Percentiles rank a stretch among this genome's conserved stretches.
phyloP scores from a whole-genome alignment of 2,888 invertebrate species.

The Chrysolina oricalcia region DNA sequence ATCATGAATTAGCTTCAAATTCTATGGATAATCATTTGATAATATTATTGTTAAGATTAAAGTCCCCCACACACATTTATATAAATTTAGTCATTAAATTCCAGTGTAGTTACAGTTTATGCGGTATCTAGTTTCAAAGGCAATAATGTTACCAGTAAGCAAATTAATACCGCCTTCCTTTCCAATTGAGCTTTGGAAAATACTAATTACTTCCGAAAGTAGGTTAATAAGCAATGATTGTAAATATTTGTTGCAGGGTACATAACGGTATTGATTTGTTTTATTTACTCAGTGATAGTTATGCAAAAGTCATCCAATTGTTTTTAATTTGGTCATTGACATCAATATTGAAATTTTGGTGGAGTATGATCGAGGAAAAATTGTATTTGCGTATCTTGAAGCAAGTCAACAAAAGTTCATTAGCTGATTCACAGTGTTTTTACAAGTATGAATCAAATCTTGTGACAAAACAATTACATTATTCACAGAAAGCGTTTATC shows the following conservation, averaged over 20 bases:
- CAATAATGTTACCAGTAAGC: neutral
- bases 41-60: too few relatives aligned
- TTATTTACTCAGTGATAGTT: neutral
- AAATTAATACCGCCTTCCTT: neutral
- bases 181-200: neutral
- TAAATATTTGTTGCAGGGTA: conserved; percentile 6
- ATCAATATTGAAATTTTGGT: neutral
- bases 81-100: too few relatives aligned
- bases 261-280: neutral
- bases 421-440: neutral
- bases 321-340: neutral
- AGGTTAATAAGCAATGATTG: conserved; percentile 4
- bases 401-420: neutral
- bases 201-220: neutral
- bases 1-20: too few relatives aligned
- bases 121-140: too few relatives aligned
- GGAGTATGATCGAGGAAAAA: neutral
- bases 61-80: too few relatives aligned
- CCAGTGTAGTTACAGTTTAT: too few relatives aligned
- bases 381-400: neutral
- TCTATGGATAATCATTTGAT: too few relatives aligned
- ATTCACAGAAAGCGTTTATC: too few relatives aligned
- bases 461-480: neutral
- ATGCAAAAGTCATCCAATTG: neutral
- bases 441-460: neutral